phyloP scores from a whole-genome alignment of 2,113 vertebrate species.

The Microcebus lehilahytsara region DNA sequence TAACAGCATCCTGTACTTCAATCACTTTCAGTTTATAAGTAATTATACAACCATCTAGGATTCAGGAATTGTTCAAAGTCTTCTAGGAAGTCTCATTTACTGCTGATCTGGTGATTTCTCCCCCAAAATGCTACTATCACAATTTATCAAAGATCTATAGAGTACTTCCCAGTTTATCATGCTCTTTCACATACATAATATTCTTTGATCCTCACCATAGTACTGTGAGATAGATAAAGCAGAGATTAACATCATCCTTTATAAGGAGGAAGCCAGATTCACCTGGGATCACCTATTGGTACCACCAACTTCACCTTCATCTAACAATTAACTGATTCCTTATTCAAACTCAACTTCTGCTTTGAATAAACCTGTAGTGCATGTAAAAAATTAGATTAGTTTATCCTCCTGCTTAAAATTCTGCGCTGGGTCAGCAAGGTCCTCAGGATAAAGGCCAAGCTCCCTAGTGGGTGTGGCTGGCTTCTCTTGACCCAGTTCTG shows the following conservation, averaged over 20 bases:
- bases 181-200: neutral
- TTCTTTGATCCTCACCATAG: neutral
- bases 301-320: neutral
- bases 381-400: neutral
- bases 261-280: neutral
- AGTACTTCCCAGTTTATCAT: neutral
- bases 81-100: neutral
- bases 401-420: neutral
- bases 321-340: neutral
- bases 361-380: neutral
- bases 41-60: neutral
- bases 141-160: neutral
- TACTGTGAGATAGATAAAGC: neutral
- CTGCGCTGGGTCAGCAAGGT: neutral
- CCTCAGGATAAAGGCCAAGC: neutral
- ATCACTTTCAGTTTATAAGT: neutral
- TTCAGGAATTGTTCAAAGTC: neutral
- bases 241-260: neutral
- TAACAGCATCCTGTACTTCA: neutral
- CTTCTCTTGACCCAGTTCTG: neutral
- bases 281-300: neutral
- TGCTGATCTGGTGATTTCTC: neutral
- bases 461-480: rapidly evolving
- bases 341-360: neutral
- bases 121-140: neutral